Evolutionary conservation across 1,140 invertebrate species (phyloP), one percentile per base, ranked within the genome.

Genomic region (Lucilia cuprina): DNA sequence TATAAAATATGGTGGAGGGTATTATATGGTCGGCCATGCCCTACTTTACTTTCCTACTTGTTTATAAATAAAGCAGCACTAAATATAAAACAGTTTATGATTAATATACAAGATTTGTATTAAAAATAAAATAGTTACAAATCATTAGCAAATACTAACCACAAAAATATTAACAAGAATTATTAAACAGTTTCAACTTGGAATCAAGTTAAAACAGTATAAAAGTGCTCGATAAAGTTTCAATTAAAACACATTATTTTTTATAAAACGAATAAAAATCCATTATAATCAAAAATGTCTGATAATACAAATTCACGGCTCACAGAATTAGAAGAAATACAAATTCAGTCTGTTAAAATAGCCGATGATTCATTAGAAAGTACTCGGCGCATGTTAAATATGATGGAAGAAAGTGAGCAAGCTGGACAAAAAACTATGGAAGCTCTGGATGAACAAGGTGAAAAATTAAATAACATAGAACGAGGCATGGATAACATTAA

Each of bases 401-500:
- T 99, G 91, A 98, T 97, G 93, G 98, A 99, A 92, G 98, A 99
- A 25, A 89, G 97, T 94, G 99, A 99, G 95, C 98, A 99, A 94
- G 98, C 98, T 91, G 98, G 98, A 92, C 98, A 99, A 93, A 97
- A 97, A 91, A 98, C 97, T 93, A 95, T 99, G 93, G 97, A 98
- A 92, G 97, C 97, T 93, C 94, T 99, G 93, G 98, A 99, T 93
- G 97, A 98, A 94, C 89, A 90, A 74, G 89, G 89, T n/a, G 98
- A 99, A 92, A 98, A 99, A 97, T 93, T 99, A 94, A 98, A 99
- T 93, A 95, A 98, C 88, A 98, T 99, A 90, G 98, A 99, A 93
- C 98, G 99, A 93, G 99, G 98, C 41, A 99, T 99, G 97, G 98
- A 99, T 92, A 97, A 99, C 91, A 99, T 99, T 92, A 99, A 99